These are phyloP conservation scores for Drosophila borealis DNA, from an alignment of 2,888 invertebrate genomes.

Conservation along the genomic window DNA sequence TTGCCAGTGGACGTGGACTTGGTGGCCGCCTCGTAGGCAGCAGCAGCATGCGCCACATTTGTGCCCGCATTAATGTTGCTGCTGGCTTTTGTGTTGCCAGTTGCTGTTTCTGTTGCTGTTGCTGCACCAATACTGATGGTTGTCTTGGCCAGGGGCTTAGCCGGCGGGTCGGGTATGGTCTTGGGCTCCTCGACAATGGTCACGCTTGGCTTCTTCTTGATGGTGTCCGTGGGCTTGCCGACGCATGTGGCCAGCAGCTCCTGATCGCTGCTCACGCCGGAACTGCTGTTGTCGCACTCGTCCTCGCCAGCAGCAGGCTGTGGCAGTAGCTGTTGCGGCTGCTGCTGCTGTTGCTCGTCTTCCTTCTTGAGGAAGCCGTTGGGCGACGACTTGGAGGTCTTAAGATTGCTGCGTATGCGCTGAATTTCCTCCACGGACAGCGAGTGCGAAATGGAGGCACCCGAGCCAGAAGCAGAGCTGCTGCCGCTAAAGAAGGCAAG, in stretches of 20 bases:
- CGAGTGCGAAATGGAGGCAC: conserved; percentile 92
- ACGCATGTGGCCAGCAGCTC: conserved; percentile 85
- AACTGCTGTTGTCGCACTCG: conserved; percentile 95
- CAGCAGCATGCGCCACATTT: conserved; percentile 69
- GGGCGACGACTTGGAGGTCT: conserved; percentile 94
- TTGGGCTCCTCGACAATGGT: conserved; percentile 82
- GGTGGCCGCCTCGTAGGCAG: conserved; percentile 70
- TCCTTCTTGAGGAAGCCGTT: conserved; percentile 89
- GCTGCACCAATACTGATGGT: conserved; percentile 70
- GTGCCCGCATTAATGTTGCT: conserved; percentile 43
- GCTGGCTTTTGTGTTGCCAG: conserved; percentile 8
- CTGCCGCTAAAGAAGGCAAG: conserved; percentile 86
- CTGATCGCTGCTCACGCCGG: conserved; percentile 95
- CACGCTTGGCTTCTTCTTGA: conserved; percentile 83
- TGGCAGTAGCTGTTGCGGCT: conserved; percentile 36
- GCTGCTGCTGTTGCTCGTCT: conserved; percentile 67
- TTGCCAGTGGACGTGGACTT: conserved; percentile 38
- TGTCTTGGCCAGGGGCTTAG: conserved; percentile 62
- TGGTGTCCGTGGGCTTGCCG: conserved; percentile 85
- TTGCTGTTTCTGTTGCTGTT: conserved; percentile 23
- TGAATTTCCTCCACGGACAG: conserved; percentile 96
- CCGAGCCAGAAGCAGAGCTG: conserved; percentile 86
- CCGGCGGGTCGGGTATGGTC: conserved; percentile 73
- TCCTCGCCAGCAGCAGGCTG: conserved; percentile 84
- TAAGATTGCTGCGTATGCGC: conserved; percentile 92